Evolutionary conservation across 2,113 vertebrate species (phyloP), one percentile per base, ranked within the genome.

Genomic region (Nothocercus nigrocapillus): DNA sequence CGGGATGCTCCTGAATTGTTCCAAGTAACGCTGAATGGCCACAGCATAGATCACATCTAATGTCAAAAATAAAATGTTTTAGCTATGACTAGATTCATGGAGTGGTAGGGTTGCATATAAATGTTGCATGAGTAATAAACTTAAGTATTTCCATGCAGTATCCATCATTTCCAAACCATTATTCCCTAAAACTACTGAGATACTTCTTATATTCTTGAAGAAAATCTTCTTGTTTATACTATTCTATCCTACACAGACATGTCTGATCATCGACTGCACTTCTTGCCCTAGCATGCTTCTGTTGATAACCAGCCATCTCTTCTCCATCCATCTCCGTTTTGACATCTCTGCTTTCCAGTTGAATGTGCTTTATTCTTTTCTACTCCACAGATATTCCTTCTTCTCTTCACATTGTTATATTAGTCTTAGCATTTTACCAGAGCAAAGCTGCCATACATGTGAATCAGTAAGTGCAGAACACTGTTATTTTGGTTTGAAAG

Each of bases 401-500:
- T 78, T 85, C 6, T 83, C 22, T 81, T 90, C 54, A n/a, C 51
- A 56, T 53, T 69, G 40, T 67, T 61, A 40, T 30, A 47, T 49
- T 90, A 38, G 67, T 86, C 59, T 63, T 81, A 83, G 19, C 7
- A 22, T 67, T 32, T 78, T 84, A 81, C 18, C 36, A 72, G 76
- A 47, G 13, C 42, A 93, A 66, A 92, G 34, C 51, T 94, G 83
- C 47, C 69, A 61, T 84, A 59, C 56, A 9, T 15, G 14, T 34
- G 44, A 90, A 64, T 62, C 74, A 56, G 69, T 59, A 93, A 81
- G 90, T 86, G 56, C 51, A 92, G 56, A 90, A 64, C n/a, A 51
- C 28, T 89, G 90, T 94, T 73, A 90, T 75, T 86, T 68, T 72
- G 28, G 86, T 94, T 90, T 84, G 92, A 93, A 90, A 75, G 85